phyloP scores from a whole-genome alignment of 1,140 invertebrate genomes.

The Helicoverpa armigera region DNA sequence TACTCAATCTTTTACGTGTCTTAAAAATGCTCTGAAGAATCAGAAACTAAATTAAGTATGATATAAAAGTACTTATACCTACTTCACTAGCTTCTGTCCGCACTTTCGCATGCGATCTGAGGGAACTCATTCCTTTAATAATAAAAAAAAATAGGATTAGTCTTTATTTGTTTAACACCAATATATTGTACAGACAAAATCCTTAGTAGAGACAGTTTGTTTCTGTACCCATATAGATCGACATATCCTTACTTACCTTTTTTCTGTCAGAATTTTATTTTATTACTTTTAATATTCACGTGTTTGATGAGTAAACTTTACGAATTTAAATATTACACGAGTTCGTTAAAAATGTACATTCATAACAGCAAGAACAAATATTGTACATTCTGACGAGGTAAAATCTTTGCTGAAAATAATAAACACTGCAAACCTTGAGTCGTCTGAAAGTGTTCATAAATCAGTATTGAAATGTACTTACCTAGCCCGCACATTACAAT shows the following conservation, averaged over 20 bases:
- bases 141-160: neutral
- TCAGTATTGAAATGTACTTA: neutral
- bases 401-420: neutral
- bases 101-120: no score
- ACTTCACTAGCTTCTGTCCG: no score
- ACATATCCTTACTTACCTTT: conserved; percentile 7
- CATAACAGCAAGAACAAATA: no score
- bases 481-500: no score
- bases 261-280: neutral
- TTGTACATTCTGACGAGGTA: neutral
- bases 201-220: no score
- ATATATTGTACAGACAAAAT: no score
- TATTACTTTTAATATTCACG: conserved; percentile 11
- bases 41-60: neutral
- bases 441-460: no score
- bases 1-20: neutral
- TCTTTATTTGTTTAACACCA: no score
- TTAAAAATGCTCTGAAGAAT: neutral
- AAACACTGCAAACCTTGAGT: no score
- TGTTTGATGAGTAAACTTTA: neutral
- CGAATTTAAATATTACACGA: neutral
- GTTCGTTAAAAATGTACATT: neutral
- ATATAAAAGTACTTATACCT: no score
- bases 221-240: neutral
- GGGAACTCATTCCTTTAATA: neutral